Base-by-base conservation (phyloP, 2,888 invertebrate genomes). In the Volucella bombylans region DNA sequence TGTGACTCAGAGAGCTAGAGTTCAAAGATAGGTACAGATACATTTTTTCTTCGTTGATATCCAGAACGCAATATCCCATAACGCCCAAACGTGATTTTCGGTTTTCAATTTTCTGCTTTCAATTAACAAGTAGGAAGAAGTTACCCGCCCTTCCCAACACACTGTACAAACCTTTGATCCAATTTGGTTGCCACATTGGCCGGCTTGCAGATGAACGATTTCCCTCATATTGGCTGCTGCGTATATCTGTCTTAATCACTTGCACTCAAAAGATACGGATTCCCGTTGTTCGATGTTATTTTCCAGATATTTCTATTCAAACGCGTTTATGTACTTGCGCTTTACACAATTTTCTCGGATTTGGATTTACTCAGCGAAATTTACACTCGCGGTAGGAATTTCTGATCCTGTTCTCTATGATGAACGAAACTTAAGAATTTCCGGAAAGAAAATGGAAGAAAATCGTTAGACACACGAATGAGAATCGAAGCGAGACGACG, bases 141-240 rank as follows among this genome's bases (percentile, higher is more conserved):
- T 31, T 31, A 6, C 6, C 8, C 14, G 2, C n/a, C 3, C 3
- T 1, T 11, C 38, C 2, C 18, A 11, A 23, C 86, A 86, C 81
- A 31, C 31, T 31, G 31, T 88, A 90, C 91, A 86, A 88, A 97
- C 97, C 95, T 97, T 97, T 86, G 97, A 96, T 88, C 97, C 97
- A 90, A 97, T 97, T 93, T 97, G 97, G 92, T 97, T 97, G 87
- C 97, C 97, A 91, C 97, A 97, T 92, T 97, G 97, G 81, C 97
- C 97, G 82, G 95, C 97, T 92, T 97, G 97, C 87, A 97, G 93
- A 92, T 97, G 97, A 87, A 97, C 96, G 89, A 97, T 97, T 95
- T 97, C 97, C 93, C 97, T 95, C 97, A 97, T 97, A 88, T 92
- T 89, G 82, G 50, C 88, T 89, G 88, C 89, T 89, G 90, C 88